These are phyloP conservation scores for Drosophila testacea DNA, from an alignment of 2,888 invertebrate species.

Conservation along the genomic window DNA sequence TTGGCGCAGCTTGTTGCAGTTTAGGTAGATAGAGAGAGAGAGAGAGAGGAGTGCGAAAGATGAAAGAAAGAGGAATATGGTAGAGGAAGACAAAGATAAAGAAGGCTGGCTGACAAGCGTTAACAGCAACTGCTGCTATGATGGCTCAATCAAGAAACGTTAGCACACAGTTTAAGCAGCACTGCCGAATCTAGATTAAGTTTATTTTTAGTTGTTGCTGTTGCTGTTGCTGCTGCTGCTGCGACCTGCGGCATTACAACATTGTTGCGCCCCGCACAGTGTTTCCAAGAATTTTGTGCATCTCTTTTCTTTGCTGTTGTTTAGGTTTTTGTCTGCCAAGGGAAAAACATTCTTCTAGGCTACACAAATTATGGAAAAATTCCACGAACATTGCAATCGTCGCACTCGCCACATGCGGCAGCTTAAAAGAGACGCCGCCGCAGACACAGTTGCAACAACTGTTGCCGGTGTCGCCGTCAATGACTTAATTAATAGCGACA, in stretches of 20 bases:
- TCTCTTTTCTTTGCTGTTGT: slow-evolving; percentile 50
- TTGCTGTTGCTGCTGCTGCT: slow-evolving; percentile 27
- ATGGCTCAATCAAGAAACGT: slow-evolving; percentile 69
- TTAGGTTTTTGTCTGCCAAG: slow-evolving; percentile 25
- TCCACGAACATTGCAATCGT: slow-evolving; percentile 75
- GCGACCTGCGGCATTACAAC: slow-evolving; percentile 63
- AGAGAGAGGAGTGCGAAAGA: not conserved
- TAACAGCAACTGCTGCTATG: slow-evolving; percentile 68
- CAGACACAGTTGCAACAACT: slow-evolving; percentile 28
- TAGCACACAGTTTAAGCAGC: slow-evolving; percentile 60
- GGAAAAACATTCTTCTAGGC: slow-evolving; percentile 52
- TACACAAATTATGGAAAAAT: slow-evolving; percentile 63
- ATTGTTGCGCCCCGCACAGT: slow-evolving; percentile 51
- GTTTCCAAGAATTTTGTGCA: slow-evolving; percentile 66
- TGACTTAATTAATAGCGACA: slow-evolving; percentile 81
- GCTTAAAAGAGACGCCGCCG: slow-evolving; percentile 74
- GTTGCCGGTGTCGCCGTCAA: slow-evolving; percentile 52
- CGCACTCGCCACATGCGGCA: slow-evolving; percentile 63
- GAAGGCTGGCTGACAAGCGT: slow-evolving; percentile 73
- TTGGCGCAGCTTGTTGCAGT: slow-evolving; percentile 46
- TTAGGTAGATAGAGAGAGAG: slow-evolving; percentile 2
- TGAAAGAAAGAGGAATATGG: not conserved
- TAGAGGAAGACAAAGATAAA: slow-evolving; percentile 27
- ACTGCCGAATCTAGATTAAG: slow-evolving; percentile 69
- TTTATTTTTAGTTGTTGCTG: slow-evolving; percentile 70